Evolutionary conservation across 2,113 vertebrate genomes (phyloP).

Genomic region (Tragelaphus scriptus): DNA sequence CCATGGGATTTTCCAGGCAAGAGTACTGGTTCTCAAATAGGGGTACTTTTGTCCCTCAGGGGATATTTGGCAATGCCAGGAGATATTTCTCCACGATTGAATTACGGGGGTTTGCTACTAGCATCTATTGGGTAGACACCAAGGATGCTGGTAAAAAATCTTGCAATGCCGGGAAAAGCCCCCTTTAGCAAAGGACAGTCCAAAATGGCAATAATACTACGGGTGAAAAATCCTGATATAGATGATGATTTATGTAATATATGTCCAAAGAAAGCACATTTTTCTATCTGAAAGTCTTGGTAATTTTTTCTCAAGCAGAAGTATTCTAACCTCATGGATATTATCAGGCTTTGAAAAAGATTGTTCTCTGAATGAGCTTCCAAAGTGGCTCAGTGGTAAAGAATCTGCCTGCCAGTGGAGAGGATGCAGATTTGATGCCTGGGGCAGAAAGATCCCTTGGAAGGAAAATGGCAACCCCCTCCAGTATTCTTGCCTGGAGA

Average conservation of each 20-base stretch:
- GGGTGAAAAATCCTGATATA: neutral
- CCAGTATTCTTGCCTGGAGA: neutral
- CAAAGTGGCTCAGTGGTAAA: neutral
- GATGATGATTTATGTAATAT: neutral
- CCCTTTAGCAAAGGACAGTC: neutral
- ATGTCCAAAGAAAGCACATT: neutral
- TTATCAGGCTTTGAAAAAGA: neutral
- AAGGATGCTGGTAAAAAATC: neutral
- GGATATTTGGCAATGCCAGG: neutral
- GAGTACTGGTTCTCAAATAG: neutral
- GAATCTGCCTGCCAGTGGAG: neutral
- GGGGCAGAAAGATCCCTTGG: neutral
- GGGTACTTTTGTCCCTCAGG: neutral
- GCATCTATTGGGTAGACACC: neutral
- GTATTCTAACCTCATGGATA: neutral
- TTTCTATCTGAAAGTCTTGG: neutral
- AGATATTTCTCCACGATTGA: neutral
- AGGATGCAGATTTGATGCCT: neutral
- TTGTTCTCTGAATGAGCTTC: neutral
- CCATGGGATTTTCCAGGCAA: too few species aligned
- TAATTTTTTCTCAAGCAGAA: neutral
- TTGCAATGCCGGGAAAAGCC: neutral
- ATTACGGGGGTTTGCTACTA: neutral
- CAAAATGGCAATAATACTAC: neutral
- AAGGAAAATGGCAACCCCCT: neutral